Evolutionary conservation across 2,113 vertebrate genomes (phyloP), one percentile per base, ranked within the genome.

Genomic region (Sorex araneus): DNA sequence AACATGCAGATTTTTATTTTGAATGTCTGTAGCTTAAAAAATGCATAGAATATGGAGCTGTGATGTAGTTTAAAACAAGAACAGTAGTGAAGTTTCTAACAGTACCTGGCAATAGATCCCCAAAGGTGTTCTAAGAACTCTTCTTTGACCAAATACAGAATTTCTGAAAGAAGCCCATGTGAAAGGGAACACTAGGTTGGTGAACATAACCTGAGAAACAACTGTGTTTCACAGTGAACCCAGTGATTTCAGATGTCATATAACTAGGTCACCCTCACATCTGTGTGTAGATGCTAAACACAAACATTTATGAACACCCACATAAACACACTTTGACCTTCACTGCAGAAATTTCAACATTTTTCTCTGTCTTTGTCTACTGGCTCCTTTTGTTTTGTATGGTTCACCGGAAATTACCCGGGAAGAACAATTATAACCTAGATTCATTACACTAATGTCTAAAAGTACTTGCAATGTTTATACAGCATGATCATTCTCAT

Each of bases 361-460:
- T 80, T 88, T 36, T 64, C 45, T 92, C 74, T 95, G 57, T 86
- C 79, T 89, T 88, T 78, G 47, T 93, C 32, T 70, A 8, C 69
- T 92, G 76, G 34, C 32, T 93, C 19, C 12, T 21, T 82, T 93
- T 94, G 36, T 86, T 76, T 60, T 77, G 40, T 6, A 0, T 92
- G 30, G 19, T 71, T 73, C 64, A 47, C 54, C 63, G 34, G 32
- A 77, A 95, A 84, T 82, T 92, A 7, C 69, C 45, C 87, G 60
- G 45, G 60, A 45, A 88, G 32, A 94, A 89, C 92, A 96, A 93
- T 91, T 96, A 95, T 95, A 91, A 87, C 64, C 64, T 88, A 94
- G 92, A 91, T 82, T 77, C 47, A 92, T 79, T 79, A 87, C 94
- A 94, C 96, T 96, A 95, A 95, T 93, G 84, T 89, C 76, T 92